Percentiles rank a stretch among this genome's conserved stretches.
Evolutionary conservation across 2,113 vertebrate species (phyloP).

Genomic region (Morphnarchus princeps): DNA sequence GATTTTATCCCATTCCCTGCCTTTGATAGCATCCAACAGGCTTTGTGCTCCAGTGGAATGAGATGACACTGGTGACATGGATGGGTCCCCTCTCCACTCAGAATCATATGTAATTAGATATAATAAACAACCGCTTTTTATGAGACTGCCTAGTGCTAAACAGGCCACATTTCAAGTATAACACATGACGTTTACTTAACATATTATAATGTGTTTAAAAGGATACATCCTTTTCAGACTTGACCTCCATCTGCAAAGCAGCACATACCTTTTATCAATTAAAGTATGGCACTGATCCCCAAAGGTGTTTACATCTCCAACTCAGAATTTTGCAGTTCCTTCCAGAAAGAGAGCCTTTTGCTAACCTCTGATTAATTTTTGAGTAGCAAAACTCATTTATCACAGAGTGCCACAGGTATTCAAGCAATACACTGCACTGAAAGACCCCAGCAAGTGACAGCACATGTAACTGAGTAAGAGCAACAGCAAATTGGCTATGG

Average conservation of each 20-base stretch:
- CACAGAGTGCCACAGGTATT: not conserved
- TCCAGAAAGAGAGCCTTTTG: not conserved
- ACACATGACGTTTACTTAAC: not conserved
- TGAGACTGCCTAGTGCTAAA: not conserved
- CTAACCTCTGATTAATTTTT: not conserved
- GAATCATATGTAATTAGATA: not conserved
- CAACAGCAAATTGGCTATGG: not conserved
- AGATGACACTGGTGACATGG: not conserved
- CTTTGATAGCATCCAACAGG: not conserved
- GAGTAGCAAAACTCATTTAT: not conserved
- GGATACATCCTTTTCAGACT: not conserved
- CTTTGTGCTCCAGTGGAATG: not conserved
- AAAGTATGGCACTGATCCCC: not conserved
- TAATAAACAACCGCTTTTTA: not conserved
- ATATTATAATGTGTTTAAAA: not conserved
- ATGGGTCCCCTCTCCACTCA: not conserved
- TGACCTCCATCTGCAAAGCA: not conserved
- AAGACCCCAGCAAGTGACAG: not conserved
- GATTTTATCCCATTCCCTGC: not conserved
- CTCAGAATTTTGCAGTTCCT: not conserved
- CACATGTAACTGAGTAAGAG: not conserved
- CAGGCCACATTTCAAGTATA: not conserved
- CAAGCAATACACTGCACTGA: not conserved
- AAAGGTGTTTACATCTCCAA: not conserved
- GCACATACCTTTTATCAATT: not conserved